Conservation (phyloP, 2,113 vertebrate species). For the Chamaea fasciata region DNA sequence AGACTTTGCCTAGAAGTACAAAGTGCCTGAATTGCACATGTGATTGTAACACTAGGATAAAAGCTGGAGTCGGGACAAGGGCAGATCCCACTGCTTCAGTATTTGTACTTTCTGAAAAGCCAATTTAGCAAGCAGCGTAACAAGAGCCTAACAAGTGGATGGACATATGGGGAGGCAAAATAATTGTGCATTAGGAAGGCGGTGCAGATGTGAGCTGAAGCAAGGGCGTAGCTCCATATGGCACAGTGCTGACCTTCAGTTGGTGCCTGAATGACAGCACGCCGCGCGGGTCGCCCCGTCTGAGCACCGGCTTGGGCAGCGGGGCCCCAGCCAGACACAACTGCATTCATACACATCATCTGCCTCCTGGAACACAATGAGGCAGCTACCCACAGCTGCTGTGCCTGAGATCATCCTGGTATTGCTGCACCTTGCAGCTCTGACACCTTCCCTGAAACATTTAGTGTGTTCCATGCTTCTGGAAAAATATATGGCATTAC, state of each 20-base stretch:
- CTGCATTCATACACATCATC: neutral
- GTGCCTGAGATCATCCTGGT: neutral
- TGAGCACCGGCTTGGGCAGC: neutral
- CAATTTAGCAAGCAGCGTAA: slow-evolving; percentile 73
- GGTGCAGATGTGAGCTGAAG: slow-evolving; percentile 64
- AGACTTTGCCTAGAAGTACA: slow-evolving; percentile 20
- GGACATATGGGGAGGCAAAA: slow-evolving; percentile 79
- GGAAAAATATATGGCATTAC: neutral
- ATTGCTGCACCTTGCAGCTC: neutral
- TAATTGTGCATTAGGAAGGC: slow-evolving; percentile 64
- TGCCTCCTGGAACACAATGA: slow-evolving; percentile 19
- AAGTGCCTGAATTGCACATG: slow-evolving; percentile 25
- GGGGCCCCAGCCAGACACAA: neutral
- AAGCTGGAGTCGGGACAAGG: slow-evolving; percentile 32
- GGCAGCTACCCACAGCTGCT: neutral
- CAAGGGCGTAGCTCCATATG: slow-evolving; percentile 62
- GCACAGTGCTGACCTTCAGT: slow-evolving; percentile 55
- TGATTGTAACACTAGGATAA: slow-evolving; percentile 41
- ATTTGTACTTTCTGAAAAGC: slow-evolving; percentile 71
- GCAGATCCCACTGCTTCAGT: slow-evolving; percentile 52
- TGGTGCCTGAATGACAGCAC: slow-evolving; percentile 65
- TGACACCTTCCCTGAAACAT: neutral
- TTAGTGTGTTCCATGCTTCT: neutral
- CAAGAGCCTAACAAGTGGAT: slow-evolving; percentile 75
- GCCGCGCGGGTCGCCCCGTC: slow-evolving; percentile 9